Base-by-base conservation (phyloP, 2,113 vertebrate species). In the Entosphenus tridentatus region DNA sequence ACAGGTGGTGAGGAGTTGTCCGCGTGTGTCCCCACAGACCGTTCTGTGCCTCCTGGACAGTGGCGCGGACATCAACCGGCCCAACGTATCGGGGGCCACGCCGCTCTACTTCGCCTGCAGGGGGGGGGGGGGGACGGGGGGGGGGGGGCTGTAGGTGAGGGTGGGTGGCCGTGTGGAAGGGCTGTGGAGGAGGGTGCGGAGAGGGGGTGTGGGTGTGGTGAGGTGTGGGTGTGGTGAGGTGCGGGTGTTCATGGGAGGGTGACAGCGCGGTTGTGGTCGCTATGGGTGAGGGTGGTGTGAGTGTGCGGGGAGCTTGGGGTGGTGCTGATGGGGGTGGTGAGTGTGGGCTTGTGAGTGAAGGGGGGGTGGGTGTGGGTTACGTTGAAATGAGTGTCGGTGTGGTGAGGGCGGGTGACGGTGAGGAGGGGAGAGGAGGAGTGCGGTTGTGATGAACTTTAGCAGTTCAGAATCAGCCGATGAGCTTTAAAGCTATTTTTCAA, bases 71-170 rank as follows among this genome's bases (percentile, higher is more conserved):
- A 95, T 98, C 75, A 96, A 98, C 78, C 82, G 90, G 67, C 93
- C 93, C 0, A 98, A 98, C 4, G 87, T 95, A 18, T 95, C 93
- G 17, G 93, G 93, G 77, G 92, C 92, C 55, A 96, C 92, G 65
- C 90, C 93, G 0, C 80, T 98, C 57, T 98, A 96, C 77, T 98
- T 98, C 72, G 93, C 93, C 70, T 98, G 93, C 89, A 98, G 93
- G 93, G 91, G 74, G 58, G 4, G 58, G 2, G 58, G 58, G 16
- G 58, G 16, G 58, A 62, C 13, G 16, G 58, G 58, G 16, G 16
- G 58, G 58, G 16, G 58, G 58, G 58, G 16, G 58, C 3, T 13
- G 16, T 14, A 4, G 7, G 16, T 13, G 58, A 62, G 58, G 16
- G 7, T 14, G 58, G 16, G 58, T 14, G 58, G 58, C 13, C 7